Evolutionary conservation across 2,113 vertebrate species (phyloP).

Genomic region (Caranx ignobilis): DNA sequence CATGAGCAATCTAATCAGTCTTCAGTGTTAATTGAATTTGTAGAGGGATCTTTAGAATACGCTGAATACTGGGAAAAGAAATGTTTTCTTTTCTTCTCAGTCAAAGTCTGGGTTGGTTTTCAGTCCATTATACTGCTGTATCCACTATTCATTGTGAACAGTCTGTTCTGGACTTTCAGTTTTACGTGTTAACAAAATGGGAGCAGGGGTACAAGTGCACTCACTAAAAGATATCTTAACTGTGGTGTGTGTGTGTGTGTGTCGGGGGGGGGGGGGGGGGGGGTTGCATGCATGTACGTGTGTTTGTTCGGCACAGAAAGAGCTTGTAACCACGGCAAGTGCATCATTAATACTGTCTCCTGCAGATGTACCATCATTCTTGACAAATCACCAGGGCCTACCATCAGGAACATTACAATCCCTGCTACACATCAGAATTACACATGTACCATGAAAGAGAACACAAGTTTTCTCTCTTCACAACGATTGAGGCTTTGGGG

Average conservation of each 20-base stretch:
- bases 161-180: neutral
- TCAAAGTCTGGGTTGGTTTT: neutral
- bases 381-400: constrained; percentile 70
- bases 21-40: neutral
- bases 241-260: neutral
- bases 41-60: neutral
- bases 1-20: neutral
- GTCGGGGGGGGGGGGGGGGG: neutral
- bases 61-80: neutral
- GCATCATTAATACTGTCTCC: constrained; percentile 79
- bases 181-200: constrained; percentile 15
- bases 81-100: neutral
- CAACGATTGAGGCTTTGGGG: constrained; percentile 1
- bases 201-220: constrained; percentile 49
- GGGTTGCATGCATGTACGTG: neutral
- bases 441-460: constrained; percentile 74
- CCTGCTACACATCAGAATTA: constrained; percentile 52
- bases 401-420: constrained; percentile 64
- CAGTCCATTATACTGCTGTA: no score
- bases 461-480: constrained; percentile 75
- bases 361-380: constrained; percentile 64
- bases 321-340: constrained; percentile 62
- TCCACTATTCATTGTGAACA: neutral
- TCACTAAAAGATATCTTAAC: constrained; percentile 14
- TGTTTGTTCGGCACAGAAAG: constrained; percentile 49